Evolutionary conservation across 2,888 invertebrate genomes (phyloP).

Genomic region (Dicranocentrus wangi): DNA sequence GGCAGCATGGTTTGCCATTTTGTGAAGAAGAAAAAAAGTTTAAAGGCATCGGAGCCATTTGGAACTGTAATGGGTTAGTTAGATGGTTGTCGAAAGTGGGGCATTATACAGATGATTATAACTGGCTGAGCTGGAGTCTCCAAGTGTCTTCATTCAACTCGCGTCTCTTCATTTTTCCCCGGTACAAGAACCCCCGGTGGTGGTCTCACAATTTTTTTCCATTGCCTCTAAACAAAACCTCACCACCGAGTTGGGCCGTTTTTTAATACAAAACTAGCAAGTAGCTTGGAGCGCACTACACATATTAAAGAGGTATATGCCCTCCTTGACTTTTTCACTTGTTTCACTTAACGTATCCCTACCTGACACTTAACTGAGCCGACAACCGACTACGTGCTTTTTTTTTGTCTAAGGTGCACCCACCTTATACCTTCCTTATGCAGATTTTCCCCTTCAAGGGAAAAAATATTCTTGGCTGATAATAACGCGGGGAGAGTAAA

Average conservation of each 20-base stretch:
- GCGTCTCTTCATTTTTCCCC: conserved; percentile 13
- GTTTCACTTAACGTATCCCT: too few species aligned
- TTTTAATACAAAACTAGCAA: too few species aligned
- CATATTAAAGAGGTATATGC: conserved; percentile 15
- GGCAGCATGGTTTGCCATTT: too few species aligned
- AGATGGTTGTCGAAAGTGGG: not conserved
- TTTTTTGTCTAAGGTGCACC: not conserved
- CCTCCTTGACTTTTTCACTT: conserved; percentile 15
- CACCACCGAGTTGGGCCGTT: too few species aligned
- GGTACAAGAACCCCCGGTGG: conserved; percentile 48
- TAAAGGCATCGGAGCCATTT: not conserved
- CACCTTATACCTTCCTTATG: conserved; percentile 18
- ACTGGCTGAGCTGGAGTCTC: not conserved
- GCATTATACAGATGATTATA: conserved; percentile 16
- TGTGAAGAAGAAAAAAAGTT: not conserved
- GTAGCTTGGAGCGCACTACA: too few species aligned
- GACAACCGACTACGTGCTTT: not conserved
- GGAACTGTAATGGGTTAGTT: conserved; percentile 8
- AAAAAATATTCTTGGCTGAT: conserved; percentile 30
- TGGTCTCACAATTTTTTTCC: not conserved
- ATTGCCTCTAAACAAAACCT: conserved; percentile 2
- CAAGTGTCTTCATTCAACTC: not conserved
- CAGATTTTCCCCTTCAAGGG: conserved; percentile 42
- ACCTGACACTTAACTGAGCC: too few species aligned
- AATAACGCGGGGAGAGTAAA: conserved; percentile 38